Base-by-base conservation (phyloP, 2,113 vertebrate species). In the Chamaetylas fuelleborni region DNA sequence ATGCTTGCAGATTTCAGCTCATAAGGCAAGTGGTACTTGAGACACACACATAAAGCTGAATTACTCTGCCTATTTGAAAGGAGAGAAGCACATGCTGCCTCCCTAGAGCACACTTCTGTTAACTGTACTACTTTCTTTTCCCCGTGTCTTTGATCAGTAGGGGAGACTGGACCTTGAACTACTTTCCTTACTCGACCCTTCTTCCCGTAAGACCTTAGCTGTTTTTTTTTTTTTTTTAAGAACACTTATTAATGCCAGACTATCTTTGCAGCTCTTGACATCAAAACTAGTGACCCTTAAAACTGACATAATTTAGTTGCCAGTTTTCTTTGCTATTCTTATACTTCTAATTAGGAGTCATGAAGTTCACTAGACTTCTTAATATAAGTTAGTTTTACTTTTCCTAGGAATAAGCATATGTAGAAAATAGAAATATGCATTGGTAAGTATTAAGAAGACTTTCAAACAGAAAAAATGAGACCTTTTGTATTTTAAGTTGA, bases 141-240 rank as follows among this genome's bases (percentile, higher is more conserved):
- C 45, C 26, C 1, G 0, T 16, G 66, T 47, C 84, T 93, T 91
- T 95, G 38, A 88, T 73, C 81, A 66, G 51, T 45, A 73, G 54
- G 76, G 77, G 57, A 92, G 61, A 79, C 34, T 69, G 54, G 93
- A 95, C 87, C 92, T 94, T 95, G 91, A 96, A 95, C 81, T 94
- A 95, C 81, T 95, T 93, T 95, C 82, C 70, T 76, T 82, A 90
- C 50, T 90, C 29, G 20, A 67, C 7, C 13, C 14, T 58, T 91
- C 66, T 71, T 82, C 33, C 40, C 26, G 0, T 25, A 92, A 62
- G 43, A 72, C 31, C 5, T 22, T 26, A 38, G 11, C 5, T 62
- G 23, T 19, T 56, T 40, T 66, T 31, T 47, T n/a, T 19, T 42
- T 53, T 57, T 83, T 47, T 54, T 60, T 25, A 78, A 53, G 58